These are phyloP conservation scores for Anisognathus igniventris DNA, from an alignment of 2,797 vertebrate species.

Conservation along the genomic window DNA sequence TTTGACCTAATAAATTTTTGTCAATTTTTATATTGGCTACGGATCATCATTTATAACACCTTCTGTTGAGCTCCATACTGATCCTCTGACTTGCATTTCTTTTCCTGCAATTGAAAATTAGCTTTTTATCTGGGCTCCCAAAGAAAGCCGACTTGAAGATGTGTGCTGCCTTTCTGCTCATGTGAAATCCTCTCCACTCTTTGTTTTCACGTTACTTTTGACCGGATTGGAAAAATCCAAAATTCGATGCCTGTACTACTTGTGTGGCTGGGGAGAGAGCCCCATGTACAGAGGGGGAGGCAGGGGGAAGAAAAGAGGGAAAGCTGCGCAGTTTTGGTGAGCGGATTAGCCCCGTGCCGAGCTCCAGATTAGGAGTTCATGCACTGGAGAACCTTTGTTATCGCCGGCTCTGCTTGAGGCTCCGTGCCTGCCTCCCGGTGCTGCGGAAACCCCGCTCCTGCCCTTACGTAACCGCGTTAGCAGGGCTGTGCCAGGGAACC, in stretches of 20 bases:
- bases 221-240: background rate
- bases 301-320: too few species aligned
- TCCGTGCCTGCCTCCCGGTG: background rate
- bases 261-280: background rate
- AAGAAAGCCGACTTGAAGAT: background rate
- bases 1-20: too few species aligned
- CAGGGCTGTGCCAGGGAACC: background rate
- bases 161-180: background rate
- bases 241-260: background rate
- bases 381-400: background rate
- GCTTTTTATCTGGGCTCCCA: background rate
- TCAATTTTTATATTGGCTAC: too few species aligned
- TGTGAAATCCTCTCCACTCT: background rate
- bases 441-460: background rate
- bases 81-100: background rate
- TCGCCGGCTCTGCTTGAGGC: background rate
- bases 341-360: background rate
- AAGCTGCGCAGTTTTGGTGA: background rate
- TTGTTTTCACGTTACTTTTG: background rate
- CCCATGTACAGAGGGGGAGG: background rate
- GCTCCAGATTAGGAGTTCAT: accelerated
- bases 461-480: background rate
- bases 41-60: too few species aligned
- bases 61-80: background rate
- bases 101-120: background rate